A percentile compares a stretch with the other conserved stretches of the same genome.
Conservation (phyloP, 2,888 invertebrate species). For the Sphaerophoria rueppellii region DNA sequence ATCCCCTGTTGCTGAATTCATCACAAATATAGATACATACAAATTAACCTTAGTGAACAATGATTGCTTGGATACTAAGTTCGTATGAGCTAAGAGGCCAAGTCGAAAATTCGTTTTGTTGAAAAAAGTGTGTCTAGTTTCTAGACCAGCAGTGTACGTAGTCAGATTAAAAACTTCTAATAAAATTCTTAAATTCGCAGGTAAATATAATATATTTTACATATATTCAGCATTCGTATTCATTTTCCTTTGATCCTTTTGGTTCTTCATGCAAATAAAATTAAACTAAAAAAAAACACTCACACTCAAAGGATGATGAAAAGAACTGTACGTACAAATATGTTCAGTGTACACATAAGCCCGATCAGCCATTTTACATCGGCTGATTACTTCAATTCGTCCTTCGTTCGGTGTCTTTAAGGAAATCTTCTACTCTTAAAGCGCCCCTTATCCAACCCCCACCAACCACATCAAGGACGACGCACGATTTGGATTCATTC, state of each 20-base stretch:
- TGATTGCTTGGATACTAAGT: too few species aligned
- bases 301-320: constrained; percentile 2
- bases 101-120: too few species aligned
- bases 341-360: constrained; percentile 19
- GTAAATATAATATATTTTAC: constrained; percentile 13
- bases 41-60: too few species aligned
- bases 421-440: neutral
- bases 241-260: constrained; percentile 37
- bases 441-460: neutral
- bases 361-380: constrained; percentile 52
- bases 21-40: too few species aligned
- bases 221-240: neutral
- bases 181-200: neutral
- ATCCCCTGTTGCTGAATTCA: too few species aligned
- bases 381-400: constrained; percentile 69
- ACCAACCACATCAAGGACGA: neutral
- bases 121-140: too few species aligned
- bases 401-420: neutral
- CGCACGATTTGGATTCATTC: constrained; percentile 46
- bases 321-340: neutral
- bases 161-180: too few species aligned
- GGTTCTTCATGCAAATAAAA: constrained; percentile 5
- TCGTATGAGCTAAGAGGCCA: too few species aligned
- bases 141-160: too few species aligned
- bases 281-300: neutral